Conservation (phyloP, 2,113 vertebrate species). For the Notothenia rossii region DNA sequence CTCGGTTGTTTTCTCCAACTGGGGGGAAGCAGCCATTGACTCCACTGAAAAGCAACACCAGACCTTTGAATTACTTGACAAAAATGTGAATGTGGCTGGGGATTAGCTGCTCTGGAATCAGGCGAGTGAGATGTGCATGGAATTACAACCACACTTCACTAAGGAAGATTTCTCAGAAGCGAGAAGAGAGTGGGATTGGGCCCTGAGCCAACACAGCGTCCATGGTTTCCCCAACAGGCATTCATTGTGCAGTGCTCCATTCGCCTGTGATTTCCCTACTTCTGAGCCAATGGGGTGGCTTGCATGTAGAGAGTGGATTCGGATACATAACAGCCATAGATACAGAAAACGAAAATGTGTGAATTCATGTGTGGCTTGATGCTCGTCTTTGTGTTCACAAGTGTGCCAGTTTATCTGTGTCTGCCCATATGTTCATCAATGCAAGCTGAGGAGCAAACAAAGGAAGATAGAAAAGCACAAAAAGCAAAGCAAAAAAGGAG, state of each 20-base stretch:
- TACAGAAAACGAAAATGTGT: constrained; percentile 39
- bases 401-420: constrained; percentile 43
- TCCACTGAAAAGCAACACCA: constrained; percentile 33
- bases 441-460: constrained; percentile 40
- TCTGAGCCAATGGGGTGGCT: constrained; percentile 61
- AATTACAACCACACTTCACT: constrained; percentile 73
- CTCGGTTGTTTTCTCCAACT: constrained; percentile 36
- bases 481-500: constrained; percentile 59
- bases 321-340: constrained; percentile 42
- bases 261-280: constrained; percentile 46
- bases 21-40: constrained; percentile 40
- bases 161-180: constrained; percentile 60
- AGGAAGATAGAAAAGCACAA: constrained; percentile 43
- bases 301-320: constrained; percentile 29
- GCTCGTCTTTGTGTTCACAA: constrained; percentile 52
- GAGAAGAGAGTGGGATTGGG: constrained; percentile 47
- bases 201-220: constrained; percentile 57
- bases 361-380: constrained; percentile 43
- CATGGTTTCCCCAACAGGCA: constrained; percentile 66
- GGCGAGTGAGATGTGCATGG: constrained; percentile 62
- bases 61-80: constrained; percentile 41
- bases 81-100: constrained; percentile 56
- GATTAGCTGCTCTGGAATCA: constrained; percentile 58
- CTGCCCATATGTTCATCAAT: constrained; percentile 54
- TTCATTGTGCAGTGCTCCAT: constrained; percentile 60